Conservation (phyloP, 2,888 invertebrate species). For the Nycteola revayana region DNA sequence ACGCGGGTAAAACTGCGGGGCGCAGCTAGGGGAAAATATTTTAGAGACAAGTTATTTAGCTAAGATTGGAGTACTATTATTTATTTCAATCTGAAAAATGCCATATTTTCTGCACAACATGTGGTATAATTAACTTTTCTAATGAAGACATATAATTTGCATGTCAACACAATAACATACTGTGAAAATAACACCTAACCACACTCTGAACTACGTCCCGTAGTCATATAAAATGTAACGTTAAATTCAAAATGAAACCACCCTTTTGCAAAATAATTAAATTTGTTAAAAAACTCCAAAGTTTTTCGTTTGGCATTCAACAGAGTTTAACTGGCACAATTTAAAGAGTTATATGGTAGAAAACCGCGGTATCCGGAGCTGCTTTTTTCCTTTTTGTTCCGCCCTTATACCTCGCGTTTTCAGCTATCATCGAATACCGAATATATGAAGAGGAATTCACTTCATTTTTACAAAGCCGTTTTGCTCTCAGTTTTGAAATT, state of each 20-base stretch:
- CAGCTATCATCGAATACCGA: slow-evolving; percentile 17
- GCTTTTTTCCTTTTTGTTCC: slow-evolving; percentile 31
- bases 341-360: slow-evolving; percentile 22
- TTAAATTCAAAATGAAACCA: slow-evolving; percentile 30
- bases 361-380: slow-evolving; percentile 32
- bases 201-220: slow-evolving; percentile 3
- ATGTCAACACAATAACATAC: no score
- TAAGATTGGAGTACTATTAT: no score
- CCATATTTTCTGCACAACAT: no score
- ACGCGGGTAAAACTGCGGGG: no score
- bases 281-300: slow-evolving; percentile 27
- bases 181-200: no score
- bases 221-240: slow-evolving; percentile 26
- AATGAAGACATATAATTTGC: no score
- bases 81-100: no score
- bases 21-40: no score
- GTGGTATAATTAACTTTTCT: no score
- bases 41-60: no score
- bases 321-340: slow-evolving; percentile 22
- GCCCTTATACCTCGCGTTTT: slow-evolving; percentile 2
- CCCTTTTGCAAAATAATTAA: slow-evolving; percentile 26
- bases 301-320: slow-evolving; percentile 31
- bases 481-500: no score
- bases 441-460: slow-evolving; percentile 2
- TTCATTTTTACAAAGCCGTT: no score